These are phyloP conservation scores for Phoeniculus purpureus DNA, from an alignment of 2,797 vertebrate species.

Conservation along the genomic window DNA sequence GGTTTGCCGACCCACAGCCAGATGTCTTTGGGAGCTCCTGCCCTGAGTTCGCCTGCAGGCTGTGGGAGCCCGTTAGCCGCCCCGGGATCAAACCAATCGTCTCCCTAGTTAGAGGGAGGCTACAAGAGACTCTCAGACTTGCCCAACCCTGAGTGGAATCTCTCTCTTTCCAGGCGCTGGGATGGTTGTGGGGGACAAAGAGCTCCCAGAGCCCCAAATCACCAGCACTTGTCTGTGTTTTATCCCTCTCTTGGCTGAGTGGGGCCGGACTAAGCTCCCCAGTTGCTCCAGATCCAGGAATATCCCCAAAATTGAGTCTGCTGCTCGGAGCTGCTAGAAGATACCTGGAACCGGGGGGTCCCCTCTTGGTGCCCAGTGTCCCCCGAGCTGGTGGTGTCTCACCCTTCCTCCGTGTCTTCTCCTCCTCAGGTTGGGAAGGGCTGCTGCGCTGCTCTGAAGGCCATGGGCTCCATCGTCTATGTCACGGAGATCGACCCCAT, in stretches of 20 bases:
- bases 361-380: accelerated
- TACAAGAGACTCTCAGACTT: neutral
- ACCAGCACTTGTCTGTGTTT: accelerated
- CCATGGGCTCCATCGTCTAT: conserved; percentile 97
- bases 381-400: neutral
- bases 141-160: neutral
- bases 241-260: neutral
- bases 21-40: neutral
- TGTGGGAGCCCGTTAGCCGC: neutral
- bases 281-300: neutral
- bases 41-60: neutral
- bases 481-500: conserved; percentile 98
- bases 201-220: neutral
- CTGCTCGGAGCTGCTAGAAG: accelerated
- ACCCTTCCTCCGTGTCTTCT: neutral
- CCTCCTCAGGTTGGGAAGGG: conserved; percentile 91
- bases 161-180: neutral
- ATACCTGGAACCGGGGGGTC: accelerated
- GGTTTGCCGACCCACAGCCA: accelerated
- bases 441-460: conserved; percentile 94
- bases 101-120: neutral
- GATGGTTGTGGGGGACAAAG: neutral
- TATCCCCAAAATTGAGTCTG: accelerated
- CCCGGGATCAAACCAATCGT: neutral
- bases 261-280: neutral